These are phyloP conservation scores for Patella ulyssiponensis DNA, from an alignment of 2,888 invertebrate species.

Conservation along the genomic window DNA sequence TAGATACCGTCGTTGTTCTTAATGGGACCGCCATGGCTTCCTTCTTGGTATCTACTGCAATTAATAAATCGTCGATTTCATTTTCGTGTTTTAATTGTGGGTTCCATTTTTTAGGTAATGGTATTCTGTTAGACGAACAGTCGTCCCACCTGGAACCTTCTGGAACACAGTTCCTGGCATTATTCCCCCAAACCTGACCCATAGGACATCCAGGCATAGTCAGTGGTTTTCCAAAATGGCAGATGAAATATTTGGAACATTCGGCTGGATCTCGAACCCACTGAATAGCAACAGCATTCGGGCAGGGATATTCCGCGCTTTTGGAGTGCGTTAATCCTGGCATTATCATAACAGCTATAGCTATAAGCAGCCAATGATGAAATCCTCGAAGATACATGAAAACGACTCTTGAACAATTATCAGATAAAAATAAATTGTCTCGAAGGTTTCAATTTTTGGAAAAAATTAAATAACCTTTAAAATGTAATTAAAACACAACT, in stretches of 20 bases:
- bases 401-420: not conserved
- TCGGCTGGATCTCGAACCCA: conserved; percentile 42
- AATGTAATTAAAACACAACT: no score
- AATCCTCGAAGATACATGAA: conserved; percentile 5
- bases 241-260: conserved; percentile 44
- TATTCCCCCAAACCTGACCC: conserved; percentile 42
- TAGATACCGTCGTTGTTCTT: not conserved
- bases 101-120: not conserved
- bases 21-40: not conserved
- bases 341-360: not conserved
- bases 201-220: conserved; percentile 43
- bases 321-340: not conserved
- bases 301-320: conserved; percentile 35
- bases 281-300: conserved; percentile 32
- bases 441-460: no score
- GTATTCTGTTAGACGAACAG: conserved; percentile 17
- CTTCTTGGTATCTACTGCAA: not conserved
- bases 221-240: conserved; percentile 44
- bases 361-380: not conserved
- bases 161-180: conserved; percentile 44
- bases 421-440: no score
- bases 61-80: not conserved
- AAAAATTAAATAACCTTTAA: no score
- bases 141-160: conserved; percentile 44
- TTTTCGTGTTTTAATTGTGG: not conserved